phyloP scores from a whole-genome alignment of 2,888 invertebrate species.

The Rotaria magnacalcarata region DNA sequence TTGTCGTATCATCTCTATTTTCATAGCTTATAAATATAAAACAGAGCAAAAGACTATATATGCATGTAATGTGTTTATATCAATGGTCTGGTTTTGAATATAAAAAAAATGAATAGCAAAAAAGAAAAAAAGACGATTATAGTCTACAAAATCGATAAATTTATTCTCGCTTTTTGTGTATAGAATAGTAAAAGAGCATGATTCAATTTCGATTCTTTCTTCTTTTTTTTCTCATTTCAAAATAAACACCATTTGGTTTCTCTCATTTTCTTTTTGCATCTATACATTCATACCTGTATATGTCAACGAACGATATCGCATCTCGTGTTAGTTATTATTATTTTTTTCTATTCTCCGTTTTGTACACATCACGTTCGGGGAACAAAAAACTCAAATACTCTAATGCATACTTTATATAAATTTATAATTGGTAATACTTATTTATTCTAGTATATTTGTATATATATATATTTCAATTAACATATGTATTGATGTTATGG shows the following conservation, averaged over 20 bases:
- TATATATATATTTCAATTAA: not conserved
- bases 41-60: not conserved
- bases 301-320: conserved; percentile 21
- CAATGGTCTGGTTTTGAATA: not conserved
- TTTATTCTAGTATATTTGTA: not conserved
- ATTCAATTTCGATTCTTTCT: conserved; percentile 5
- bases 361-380: not conserved
- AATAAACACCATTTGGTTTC: not conserved
- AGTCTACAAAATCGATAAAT: conserved; percentile 18
- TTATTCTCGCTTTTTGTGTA: not conserved
- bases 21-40: not conserved
- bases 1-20: not conserved
- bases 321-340: not conserved
- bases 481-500: not conserved
- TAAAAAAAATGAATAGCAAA: not conserved
- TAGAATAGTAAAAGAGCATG: conserved; percentile 6
- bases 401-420: not conserved
- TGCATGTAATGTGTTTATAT: not conserved
- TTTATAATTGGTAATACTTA: not conserved
- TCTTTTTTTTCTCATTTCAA: not conserved
- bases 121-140: conserved; percentile 14
- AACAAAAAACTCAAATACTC: not conserved
- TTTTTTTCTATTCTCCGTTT: not conserved
- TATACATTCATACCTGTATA: not conserved
- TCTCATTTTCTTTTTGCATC: not conserved